Conservation (phyloP, 2,113 vertebrate genomes). For the Ophiodon elongatus region DNA sequence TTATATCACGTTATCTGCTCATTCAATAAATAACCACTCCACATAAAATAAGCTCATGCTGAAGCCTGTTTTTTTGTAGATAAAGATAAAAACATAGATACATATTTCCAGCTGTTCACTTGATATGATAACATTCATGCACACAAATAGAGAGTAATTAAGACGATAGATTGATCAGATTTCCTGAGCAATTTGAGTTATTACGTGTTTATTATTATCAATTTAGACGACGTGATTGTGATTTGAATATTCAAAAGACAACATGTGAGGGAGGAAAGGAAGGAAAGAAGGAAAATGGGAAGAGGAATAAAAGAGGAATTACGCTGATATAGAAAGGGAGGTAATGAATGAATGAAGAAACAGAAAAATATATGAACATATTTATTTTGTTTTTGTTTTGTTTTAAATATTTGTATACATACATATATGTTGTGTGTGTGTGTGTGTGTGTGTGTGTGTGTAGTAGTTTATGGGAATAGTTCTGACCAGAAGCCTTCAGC, state of each 20-base stretch:
- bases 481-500: slow-evolving; percentile 55
- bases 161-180: no score
- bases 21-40: background rate
- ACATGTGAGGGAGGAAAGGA: background rate
- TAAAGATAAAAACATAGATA: background rate
- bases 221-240: background rate
- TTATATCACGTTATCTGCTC: background rate
- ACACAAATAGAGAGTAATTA: background rate
- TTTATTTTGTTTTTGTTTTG: no score
- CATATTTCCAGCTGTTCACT: background rate
- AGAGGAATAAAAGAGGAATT: no score
- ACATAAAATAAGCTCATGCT: background rate
- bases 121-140: no score
- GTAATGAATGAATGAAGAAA: background rate
- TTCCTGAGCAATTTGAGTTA: no score
- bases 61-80: no score
- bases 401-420: no score
- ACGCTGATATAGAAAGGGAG: no score
- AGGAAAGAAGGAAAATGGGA: no score
- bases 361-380: no score
- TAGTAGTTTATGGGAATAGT: slow-evolving; percentile 58
- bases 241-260: no score
- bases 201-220: no score
- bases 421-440: slow-evolving; percentile 9
- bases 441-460: slow-evolving; percentile 35